phyloP scores from a whole-genome alignment of 2,113 vertebrate genomes.

The Glaucidium brasilianum region DNA sequence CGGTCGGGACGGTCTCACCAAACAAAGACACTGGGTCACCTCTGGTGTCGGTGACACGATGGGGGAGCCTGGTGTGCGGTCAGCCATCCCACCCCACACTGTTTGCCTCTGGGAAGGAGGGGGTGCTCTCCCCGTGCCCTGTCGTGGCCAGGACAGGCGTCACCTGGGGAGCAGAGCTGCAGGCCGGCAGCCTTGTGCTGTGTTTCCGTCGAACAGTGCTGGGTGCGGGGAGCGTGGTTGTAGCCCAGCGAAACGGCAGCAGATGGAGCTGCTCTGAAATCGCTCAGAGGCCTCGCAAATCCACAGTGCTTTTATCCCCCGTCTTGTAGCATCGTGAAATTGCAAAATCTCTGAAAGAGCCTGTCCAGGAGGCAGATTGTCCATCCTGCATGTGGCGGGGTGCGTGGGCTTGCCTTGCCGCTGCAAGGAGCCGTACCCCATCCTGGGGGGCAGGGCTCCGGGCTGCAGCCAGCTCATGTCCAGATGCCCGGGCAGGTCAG shows the following conservation, averaged over 20 bases:
- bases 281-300: fast-evolving
- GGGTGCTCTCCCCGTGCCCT: fast-evolving
- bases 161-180: neutral
- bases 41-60: fast-evolving
- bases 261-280: neutral
- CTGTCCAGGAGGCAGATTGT: neutral
- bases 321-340: fast-evolving
- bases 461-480: neutral
- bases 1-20: neutral
- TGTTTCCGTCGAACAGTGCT: fast-evolving
- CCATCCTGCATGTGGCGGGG: fast-evolving
- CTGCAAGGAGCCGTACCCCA: fast-evolving
- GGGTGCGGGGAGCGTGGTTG: neutral
- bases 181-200: fast-evolving
- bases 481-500: fast-evolving
- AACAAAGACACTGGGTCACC: neutral
- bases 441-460: fast-evolving
- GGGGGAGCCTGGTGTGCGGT: neutral
- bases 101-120: neutral
- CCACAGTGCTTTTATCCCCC: fast-evolving
- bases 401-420: fast-evolving
- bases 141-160: fast-evolving
- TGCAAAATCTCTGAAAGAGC: fast-evolving
- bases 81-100: neutral
- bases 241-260: neutral